Evolutionary conservation across 2,888 invertebrate species (phyloP).

Genomic region (Congeria kusceri): DNA sequence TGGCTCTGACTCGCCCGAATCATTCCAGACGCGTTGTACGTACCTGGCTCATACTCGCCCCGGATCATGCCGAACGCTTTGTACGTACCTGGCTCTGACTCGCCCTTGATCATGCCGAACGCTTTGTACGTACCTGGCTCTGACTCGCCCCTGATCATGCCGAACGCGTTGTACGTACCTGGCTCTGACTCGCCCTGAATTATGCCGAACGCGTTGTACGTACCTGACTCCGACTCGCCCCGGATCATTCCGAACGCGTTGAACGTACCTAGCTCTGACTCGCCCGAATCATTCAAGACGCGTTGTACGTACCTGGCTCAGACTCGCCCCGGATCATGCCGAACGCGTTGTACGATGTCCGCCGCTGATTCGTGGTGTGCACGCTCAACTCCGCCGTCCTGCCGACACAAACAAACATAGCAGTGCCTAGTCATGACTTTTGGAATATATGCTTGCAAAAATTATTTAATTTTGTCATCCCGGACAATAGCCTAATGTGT

Average conservation of each 20-base stretch:
- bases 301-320: slow-evolving; percentile 80
- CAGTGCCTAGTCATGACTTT: too few relatives aligned
- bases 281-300: too few relatives aligned
- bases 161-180: slow-evolving; percentile 81
- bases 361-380: slow-evolving; percentile 70
- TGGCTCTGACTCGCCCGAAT: slow-evolving; percentile 83
- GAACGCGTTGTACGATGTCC: slow-evolving; percentile 80
- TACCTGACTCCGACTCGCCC: slow-evolving; percentile 84
- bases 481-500: too few relatives aligned
- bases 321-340: slow-evolving; percentile 82
- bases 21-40: slow-evolving; percentile 83
- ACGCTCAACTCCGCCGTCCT: slow-evolving; percentile 75
- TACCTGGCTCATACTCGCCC: slow-evolving; percentile 84
- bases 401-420: too few relatives aligned
- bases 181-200: slow-evolving; percentile 70
- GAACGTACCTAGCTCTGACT: slow-evolving; percentile 81
- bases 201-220: neutral
- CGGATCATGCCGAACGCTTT: too few relatives aligned
- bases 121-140: slow-evolving; percentile 84
- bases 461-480: too few relatives aligned
- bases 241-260: too few relatives aligned
- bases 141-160: slow-evolving; percentile 80
- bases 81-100: slow-evolving; percentile 81
- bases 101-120: slow-evolving; percentile 82
- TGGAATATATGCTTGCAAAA: too few relatives aligned